These are phyloP conservation scores for Bemisia tabaci DNA, from an alignment of 1,140 invertebrate genomes.

Conservation along the genomic window DNA sequence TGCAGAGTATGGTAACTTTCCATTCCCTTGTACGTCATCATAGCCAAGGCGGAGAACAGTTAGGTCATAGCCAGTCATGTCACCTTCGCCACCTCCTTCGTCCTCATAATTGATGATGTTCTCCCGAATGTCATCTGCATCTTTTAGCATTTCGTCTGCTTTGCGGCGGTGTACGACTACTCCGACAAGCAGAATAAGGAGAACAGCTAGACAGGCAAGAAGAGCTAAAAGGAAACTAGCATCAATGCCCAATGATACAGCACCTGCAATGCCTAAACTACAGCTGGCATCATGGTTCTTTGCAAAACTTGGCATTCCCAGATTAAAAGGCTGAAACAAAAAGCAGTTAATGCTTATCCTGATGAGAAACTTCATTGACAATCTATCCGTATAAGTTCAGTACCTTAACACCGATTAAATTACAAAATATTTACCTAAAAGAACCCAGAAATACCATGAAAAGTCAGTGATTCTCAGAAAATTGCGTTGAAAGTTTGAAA, in stretches of 20 bases:
- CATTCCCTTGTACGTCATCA: conserved; percentile 28
- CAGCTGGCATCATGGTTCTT: conserved; percentile 53
- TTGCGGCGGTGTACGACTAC: conserved; percentile 72
- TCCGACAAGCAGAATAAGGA: conserved; percentile 67
- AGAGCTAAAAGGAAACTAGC: conserved; percentile 73
- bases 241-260: conserved; percentile 64
- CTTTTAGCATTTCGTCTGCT: conserved; percentile 76
- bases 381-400: no score
- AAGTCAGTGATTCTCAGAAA: no score
- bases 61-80: conserved; percentile 82
- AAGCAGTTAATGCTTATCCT: conserved; percentile 22
- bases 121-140: conserved; percentile 89
- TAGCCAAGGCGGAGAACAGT: conserved; percentile 66
- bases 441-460: no score
- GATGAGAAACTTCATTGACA: no score
- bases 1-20: conserved; percentile 6
- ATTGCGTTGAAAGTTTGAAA: no score
- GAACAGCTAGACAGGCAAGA: conserved; percentile 57
- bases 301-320: conserved; percentile 52
- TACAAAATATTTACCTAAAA: no score
- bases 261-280: conserved; percentile 48
- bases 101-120: conserved; percentile 96
- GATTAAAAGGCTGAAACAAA: conserved; percentile 59
- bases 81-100: conserved; percentile 90
- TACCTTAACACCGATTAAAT: no score